Base-by-base conservation (phyloP, 2,888 invertebrate genomes). In the Thymelicus sylvestris region DNA sequence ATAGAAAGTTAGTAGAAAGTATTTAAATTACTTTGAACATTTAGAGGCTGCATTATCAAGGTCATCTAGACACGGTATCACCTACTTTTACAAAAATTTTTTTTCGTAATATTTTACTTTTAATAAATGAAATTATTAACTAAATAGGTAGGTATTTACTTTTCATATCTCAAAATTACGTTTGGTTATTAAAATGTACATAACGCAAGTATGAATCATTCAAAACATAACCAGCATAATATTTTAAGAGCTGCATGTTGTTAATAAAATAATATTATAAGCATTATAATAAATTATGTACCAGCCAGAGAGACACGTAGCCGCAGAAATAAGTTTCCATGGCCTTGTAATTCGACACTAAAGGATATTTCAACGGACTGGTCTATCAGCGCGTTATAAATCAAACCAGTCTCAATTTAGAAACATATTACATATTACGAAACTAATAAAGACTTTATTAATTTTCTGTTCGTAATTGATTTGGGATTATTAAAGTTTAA, bases 271-370 rank as follows among this genome's bases (percentile, higher is more conserved):
- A 44, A 55, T 55, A 55, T 52, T 52, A 57, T 31, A 12, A 12
- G 13, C 12, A 31, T 31, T 12, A 13, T 31, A 31, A 31, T 31
- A 31, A 19, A 31, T 31, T 31, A n/a, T 7, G 0, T 19, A 6
- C 38, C 2, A 59, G 39, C 31, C 59, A 39, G 31, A 7, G 59
- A 39, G 38, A 10, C 12, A 48, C 39, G n/a, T 13, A 48, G 60
- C 24, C 31, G 60, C 69, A 59, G 48, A 57, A 69, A 59, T 57
- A 59, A 44, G 70, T 70, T 70, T 70, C 52, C 65, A 52, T 60
- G 65, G 65, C 70, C 70, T 70, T 70, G 70, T 66, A 70, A 70
- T 64, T 66, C 65, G 60, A 66, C 52, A 60, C 70, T 70, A 70
- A 70, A 70, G 70, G 70, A 70, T 70, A 70, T 66, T 70, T 70